Conservation (phyloP, 1,140 invertebrate genomes). For the Spodoptera frugiperda region DNA sequence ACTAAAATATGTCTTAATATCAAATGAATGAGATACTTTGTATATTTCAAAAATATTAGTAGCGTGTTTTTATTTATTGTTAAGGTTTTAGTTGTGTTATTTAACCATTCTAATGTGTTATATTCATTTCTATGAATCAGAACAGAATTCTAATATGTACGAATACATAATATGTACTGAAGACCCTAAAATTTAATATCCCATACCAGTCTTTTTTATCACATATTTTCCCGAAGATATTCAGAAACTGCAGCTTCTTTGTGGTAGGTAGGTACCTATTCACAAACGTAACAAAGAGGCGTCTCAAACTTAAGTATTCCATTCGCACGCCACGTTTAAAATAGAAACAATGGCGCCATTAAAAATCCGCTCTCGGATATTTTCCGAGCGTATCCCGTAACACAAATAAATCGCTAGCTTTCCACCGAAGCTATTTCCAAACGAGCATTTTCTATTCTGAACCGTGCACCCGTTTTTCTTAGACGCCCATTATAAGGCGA, state of each 20-base stretch:
- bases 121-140: too few relatives aligned
- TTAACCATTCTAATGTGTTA: neutral
- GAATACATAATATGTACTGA: too few relatives aligned
- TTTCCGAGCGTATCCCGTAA: slow-evolving; percentile 82
- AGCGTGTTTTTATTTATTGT: too few relatives aligned
- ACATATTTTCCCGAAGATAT: slow-evolving; percentile 12
- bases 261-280: too few relatives aligned
- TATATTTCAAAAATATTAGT: too few relatives aligned
- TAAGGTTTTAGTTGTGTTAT: neutral
- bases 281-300: slow-evolving; percentile 63
- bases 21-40: neutral
- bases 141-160: too few relatives aligned
- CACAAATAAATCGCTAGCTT: slow-evolving; percentile 84
- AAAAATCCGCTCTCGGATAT: slow-evolving; percentile 85
- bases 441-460: slow-evolving; percentile 85
- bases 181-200: too few relatives aligned
- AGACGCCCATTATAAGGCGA: slow-evolving; percentile 81
- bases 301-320: slow-evolving; percentile 80
- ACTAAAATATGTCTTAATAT: slow-evolving; percentile 1
- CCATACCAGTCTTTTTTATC: neutral
- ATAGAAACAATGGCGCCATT: slow-evolving; percentile 85
- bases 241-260: slow-evolving; percentile 25
- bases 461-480: slow-evolving; percentile 84
- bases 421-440: slow-evolving; percentile 85
- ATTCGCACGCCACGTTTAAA: slow-evolving; percentile 83